These are phyloP conservation scores for Coelinius sp. DNA, from an alignment of 2,888 invertebrate genomes.

Conservation along the genomic window DNA sequence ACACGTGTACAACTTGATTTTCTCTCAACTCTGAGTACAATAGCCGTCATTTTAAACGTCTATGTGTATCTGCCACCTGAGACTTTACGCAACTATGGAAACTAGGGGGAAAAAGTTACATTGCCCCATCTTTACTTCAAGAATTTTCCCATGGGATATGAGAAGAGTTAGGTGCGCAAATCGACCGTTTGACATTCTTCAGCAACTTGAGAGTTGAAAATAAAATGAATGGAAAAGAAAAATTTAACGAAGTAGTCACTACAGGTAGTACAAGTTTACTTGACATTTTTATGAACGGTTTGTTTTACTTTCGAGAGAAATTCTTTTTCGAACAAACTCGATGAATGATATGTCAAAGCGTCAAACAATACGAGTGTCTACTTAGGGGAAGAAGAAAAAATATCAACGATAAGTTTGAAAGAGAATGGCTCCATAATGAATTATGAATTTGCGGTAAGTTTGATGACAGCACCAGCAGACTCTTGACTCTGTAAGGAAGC, in stretches of 20 bases:
- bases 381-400: neutral
- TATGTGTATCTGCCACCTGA: conserved; percentile 39
- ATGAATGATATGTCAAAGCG: neutral
- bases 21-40: conserved; percentile 24
- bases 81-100: conserved; percentile 23
- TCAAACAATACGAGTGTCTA: neutral
- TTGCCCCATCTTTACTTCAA: conserved; percentile 10
- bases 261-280: neutral
- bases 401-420: neutral
- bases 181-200: conserved; percentile 30
- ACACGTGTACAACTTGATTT: conserved; percentile 25
- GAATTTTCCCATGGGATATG: neutral
- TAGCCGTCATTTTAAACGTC: conserved; percentile 9
- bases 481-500: conserved; percentile 3
- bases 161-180: neutral
- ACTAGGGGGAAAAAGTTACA: conserved; percentile 18
- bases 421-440: neutral
- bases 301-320: neutral
- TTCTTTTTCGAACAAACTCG: neutral
- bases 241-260: neutral
- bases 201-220: conserved; percentile 2
- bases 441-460: neutral
- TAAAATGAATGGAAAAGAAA: neutral
- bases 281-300: neutral
- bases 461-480: conserved; percentile 10